Base-by-base conservation (phyloP, 1,140 invertebrate genomes). In the Adoxophyes honmai region DNA sequence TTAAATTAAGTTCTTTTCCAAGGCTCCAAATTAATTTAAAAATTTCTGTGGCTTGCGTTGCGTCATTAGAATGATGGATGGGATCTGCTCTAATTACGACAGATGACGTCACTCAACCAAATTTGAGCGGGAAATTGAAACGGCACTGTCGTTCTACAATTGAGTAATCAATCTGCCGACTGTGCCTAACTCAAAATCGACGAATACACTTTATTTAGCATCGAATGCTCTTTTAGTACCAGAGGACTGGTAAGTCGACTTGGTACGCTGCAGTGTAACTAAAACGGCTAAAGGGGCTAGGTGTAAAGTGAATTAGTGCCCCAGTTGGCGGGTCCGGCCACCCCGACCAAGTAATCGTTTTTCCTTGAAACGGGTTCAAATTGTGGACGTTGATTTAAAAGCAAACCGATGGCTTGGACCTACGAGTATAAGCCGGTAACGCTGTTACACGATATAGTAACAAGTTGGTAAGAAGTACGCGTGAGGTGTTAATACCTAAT, bases 41-140 rank as follows among this genome's bases (percentile, higher is more conserved):
- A 35, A 53, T 53, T 35, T 28, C 42, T 34, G 39, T 34, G 34
- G 10, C 55, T 42, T 15, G 18, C 64, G 64, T 28, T n/a, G n/a
- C n/a, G n/a, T 76, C 75, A 71, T 75, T 76, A 70, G 64, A 38
- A 73, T 74, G 76, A 81, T 78, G 70, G 69, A 81, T 79, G 67
- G 59, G 53, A 58, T 64, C 54, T 57, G 62, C 56, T 62, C 57
- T 74, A 76, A 79, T 75, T 76, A 70, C 60, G 68, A 73, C 64
- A 73, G 64, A 65, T 60, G 64, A 48, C 65, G 66, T 71, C 66
- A 73, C 55, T 75, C 62, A 60, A 68, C 56, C 59, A 70, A 68
- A 62, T 57, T 73, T 69, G 63, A 59, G 56, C 39, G 65, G 66
- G 66, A 59, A 56, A 61, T 63, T 69, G 52, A 70, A 77, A 72